Conservation (phyloP, 2,113 vertebrate genomes). For the Zosterops hypoxanthus region DNA sequence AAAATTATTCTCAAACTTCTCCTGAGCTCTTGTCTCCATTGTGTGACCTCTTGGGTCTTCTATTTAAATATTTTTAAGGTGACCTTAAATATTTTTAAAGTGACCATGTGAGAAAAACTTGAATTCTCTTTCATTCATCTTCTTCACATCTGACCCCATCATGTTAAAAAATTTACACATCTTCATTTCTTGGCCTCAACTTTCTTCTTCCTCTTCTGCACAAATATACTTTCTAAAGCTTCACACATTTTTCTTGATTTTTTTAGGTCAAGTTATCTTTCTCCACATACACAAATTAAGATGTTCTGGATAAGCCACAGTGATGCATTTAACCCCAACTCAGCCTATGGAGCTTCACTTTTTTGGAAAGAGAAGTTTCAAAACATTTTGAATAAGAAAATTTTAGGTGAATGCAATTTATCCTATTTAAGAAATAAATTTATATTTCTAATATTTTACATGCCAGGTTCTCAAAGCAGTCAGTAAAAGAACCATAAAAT, state of each 20-base stretch:
- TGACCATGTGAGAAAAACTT: background rate
- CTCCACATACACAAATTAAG: background rate
- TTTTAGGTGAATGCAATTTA: background rate
- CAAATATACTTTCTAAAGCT: background rate
- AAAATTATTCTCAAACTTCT: background rate
- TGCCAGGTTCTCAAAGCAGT: background rate
- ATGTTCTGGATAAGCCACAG: background rate
- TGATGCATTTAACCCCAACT: background rate
- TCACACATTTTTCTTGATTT: background rate
- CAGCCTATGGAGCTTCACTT: fast-evolving
- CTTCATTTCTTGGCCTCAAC: background rate
- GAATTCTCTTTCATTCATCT: background rate
- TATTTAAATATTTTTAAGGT: background rate
- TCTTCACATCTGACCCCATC: background rate
- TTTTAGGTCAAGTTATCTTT: background rate
- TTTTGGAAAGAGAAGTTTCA: background rate
- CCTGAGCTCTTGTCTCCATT: background rate
- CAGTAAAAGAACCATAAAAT: background rate
- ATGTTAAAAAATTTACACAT: background rate
- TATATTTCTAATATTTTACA: background rate
- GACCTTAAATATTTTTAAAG: background rate
- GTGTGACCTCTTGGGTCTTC: background rate
- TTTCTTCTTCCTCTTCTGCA: background rate
- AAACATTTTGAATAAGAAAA: background rate
- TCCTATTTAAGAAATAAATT: background rate